A percentile compares a stretch with the other conserved stretches of the same genome.
Conservation (phyloP, 2,888 invertebrate genomes). For the Cantharis lateralis region DNA sequence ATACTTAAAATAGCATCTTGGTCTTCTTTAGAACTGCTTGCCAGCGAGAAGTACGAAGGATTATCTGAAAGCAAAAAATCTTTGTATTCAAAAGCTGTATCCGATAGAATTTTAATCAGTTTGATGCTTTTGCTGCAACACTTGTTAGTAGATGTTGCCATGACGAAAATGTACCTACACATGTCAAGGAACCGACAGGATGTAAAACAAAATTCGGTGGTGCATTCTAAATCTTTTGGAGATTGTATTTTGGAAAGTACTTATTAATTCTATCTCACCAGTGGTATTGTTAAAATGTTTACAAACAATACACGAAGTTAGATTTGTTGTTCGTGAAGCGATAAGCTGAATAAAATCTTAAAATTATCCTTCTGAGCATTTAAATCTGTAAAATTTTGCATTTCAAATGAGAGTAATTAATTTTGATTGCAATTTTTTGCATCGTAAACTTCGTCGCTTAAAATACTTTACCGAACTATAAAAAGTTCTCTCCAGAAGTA, state of each 20-base stretch:
- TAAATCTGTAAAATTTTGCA: background rate
- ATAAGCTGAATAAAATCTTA: background rate
- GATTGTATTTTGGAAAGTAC: conserved; percentile 35
- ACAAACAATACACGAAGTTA: conserved; percentile 37
- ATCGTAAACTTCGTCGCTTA: background rate
- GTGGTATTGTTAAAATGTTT: conserved; percentile 35
- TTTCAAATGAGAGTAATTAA: background rate
- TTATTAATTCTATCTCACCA: conserved; percentile 37
- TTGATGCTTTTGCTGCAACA: background rate
- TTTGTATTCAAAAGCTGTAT: background rate
- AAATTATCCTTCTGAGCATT: background rate
- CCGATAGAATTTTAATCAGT: background rate
- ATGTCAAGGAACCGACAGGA: conserved; percentile 43
- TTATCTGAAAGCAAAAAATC: conserved; percentile 64
- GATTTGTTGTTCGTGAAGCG: background rate
- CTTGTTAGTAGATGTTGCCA: conserved; percentile 8
- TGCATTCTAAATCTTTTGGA: conserved; percentile 41
- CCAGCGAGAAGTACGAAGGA: conserved; percentile 76
- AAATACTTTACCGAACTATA: background rate
- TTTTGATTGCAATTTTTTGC: background rate
- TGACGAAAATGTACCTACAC: conserved; percentile 32
- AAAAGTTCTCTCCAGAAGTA: background rate
- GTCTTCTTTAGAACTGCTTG: conserved; percentile 53
- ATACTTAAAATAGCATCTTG: conserved; percentile 12
- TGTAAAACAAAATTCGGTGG: conserved; percentile 35